phyloP scores from a whole-genome alignment of 2,888 invertebrate genomes.

The Dicycla oo region DNA sequence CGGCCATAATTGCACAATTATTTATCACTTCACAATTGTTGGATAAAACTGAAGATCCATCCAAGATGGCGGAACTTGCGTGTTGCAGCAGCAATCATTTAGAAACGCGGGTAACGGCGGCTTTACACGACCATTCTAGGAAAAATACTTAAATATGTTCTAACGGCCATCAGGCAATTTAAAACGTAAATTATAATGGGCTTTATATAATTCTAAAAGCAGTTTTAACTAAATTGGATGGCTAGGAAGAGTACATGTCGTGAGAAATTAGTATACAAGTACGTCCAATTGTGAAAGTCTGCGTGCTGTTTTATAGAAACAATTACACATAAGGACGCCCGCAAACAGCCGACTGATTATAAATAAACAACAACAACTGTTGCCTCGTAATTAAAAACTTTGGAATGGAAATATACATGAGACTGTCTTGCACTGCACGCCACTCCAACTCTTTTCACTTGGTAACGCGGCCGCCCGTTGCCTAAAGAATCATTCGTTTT shows the following conservation, averaged over 20 bases:
- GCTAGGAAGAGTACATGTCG: constrained; percentile 12
- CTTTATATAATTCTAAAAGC: constrained; percentile 52
- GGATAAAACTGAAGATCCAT: constrained; percentile 30
- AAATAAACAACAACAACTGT: too few species aligned
- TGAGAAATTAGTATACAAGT: constrained; percentile 25
- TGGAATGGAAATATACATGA: not conserved
- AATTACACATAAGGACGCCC: not conserved
- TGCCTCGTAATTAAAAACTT: not conserved
- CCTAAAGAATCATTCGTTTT: not conserved
- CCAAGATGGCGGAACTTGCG: constrained; percentile 43
- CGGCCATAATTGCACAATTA: constrained; percentile 39
- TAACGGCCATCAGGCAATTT: constrained; percentile 57
- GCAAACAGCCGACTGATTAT: not conserved
- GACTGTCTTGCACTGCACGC: not conserved
- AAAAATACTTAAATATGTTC: constrained; percentile 49
- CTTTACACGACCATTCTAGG: constrained; percentile 52
- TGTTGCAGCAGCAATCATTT: constrained; percentile 46
- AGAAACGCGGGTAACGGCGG: constrained; percentile 52
- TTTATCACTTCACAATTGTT: constrained; percentile 33
- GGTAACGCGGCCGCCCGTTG: not conserved
- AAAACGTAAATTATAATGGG: constrained; percentile 55
- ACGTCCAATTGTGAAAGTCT: constrained; percentile 33
- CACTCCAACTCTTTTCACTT: not conserved
- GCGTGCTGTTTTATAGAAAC: constrained; percentile 6
- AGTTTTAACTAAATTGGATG: constrained; percentile 32